Evolutionary conservation across 2,797 vertebrate genomes (phyloP).

Genomic region (Schizothorax lantsangensis): DNA sequence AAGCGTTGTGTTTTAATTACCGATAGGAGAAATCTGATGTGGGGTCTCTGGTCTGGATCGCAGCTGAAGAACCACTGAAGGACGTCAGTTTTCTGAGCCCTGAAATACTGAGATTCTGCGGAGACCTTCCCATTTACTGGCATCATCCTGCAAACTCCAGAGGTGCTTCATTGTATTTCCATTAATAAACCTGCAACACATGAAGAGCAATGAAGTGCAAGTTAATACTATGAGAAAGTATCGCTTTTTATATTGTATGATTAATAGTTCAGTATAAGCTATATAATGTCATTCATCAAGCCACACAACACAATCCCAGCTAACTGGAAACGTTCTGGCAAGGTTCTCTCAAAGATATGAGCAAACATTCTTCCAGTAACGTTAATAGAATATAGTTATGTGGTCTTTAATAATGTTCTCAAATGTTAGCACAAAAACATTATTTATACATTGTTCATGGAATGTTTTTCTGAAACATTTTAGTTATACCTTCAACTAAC

Average conservation of each 20-base stretch:
- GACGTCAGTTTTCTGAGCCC: slow-evolving; percentile 87
- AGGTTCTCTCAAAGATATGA: neutral
- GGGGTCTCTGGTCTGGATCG: slow-evolving; percentile 88
- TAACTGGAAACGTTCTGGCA: neutral
- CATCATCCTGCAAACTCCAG: slow-evolving; percentile 84
- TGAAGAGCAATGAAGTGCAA: neutral
- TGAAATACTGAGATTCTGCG: slow-evolving; percentile 88
- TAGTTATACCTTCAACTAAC: too few species aligned
- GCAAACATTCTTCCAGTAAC: neutral
- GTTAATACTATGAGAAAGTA: too few species aligned
- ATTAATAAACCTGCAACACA: neutral
- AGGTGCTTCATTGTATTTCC: slow-evolving; percentile 75
- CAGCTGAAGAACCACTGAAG: slow-evolving; percentile 85
- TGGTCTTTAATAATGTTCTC: neutral
- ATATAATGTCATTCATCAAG: neutral
- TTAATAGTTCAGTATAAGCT: neutral
- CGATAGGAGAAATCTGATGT: slow-evolving; percentile 81
- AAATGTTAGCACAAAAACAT: too few species aligned
- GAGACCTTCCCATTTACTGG: slow-evolving; percentile 90
- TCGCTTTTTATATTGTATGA: neutral
- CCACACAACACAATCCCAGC: neutral
- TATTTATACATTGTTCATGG: too few species aligned
- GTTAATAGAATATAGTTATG: neutral
- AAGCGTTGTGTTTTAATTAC: neutral
- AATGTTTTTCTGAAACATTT: too few species aligned